phyloP scores from a whole-genome alignment of 2,888 invertebrate species.

The Volucella inanis region DNA sequence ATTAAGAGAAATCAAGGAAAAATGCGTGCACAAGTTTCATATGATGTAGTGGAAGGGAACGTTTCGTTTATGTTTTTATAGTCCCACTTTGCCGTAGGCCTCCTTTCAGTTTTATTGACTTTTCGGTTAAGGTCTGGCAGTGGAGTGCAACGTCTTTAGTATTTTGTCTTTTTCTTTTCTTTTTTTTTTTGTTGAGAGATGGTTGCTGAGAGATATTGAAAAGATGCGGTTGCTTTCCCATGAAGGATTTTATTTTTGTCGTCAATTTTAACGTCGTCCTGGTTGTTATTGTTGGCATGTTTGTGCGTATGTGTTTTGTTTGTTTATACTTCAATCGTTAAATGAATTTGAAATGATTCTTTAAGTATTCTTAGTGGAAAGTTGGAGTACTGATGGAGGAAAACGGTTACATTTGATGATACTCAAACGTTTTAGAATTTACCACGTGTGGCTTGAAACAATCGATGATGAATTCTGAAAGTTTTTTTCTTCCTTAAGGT shows the following conservation, averaged over 20 bases:
- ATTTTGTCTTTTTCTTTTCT: slow-evolving; percentile 7
- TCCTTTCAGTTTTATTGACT: slow-evolving; percentile 29
- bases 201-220: not conserved
- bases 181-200: not conserved
- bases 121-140: slow-evolving; percentile 24
- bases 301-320: too few species aligned
- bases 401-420: slow-evolving; percentile 47
- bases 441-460: not conserved
- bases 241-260: slow-evolving; percentile 25
- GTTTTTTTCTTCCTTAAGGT: too few species aligned
- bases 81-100: slow-evolving; percentile 6
- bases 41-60: slow-evolving; percentile 9
- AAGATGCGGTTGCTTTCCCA: slow-evolving; percentile 15
- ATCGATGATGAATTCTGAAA: too few species aligned
- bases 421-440: slow-evolving; percentile 36
- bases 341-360: slow-evolving; percentile 54
- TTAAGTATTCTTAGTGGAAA: slow-evolving; percentile 30
- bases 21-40: slow-evolving; percentile 4
- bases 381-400: slow-evolving; percentile 42
- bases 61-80: slow-evolving; percentile 42
- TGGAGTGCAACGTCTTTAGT: slow-evolving; percentile 19
- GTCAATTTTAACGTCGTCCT: not conserved
- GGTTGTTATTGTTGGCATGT: not conserved
- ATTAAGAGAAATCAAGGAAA: not conserved
- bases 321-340: not conserved